phyloP scores from a whole-genome alignment of 2,113 vertebrate genomes.

The Paedocypris sp. region DNA sequence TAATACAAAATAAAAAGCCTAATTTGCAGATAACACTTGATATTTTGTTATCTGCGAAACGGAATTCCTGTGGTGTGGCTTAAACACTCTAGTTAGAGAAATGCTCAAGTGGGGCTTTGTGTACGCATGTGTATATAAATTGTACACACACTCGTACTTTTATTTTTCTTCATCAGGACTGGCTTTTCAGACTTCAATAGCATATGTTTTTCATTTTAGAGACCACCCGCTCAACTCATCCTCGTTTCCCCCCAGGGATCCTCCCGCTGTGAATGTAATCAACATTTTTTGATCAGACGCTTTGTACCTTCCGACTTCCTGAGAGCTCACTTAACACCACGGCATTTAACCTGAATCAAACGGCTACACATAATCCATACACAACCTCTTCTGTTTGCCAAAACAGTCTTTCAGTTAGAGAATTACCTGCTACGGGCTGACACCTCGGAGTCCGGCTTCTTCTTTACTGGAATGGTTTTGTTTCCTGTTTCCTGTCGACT shows the following conservation, averaged over 20 bases:
- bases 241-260: background rate
- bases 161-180: too few species aligned
- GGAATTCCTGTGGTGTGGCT: too few species aligned
- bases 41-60: too few species aligned
- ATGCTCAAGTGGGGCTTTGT: too few species aligned
- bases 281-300: constrained; percentile 8
- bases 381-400: background rate
- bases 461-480: too few species aligned
- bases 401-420: background rate
- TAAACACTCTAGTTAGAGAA: too few species aligned
- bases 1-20: too few species aligned
- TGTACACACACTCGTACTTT: too few species aligned
- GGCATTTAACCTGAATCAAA: background rate
- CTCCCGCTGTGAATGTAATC: constrained; percentile 4
- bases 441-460: too few species aligned
- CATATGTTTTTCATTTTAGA: background rate
- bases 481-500: too few species aligned
- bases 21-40: too few species aligned
- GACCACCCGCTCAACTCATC: background rate
- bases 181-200: background rate
- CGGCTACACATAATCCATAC: background rate
- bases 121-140: too few species aligned
- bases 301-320: background rate
- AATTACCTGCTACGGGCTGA: background rate
- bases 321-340: background rate